A percentile compares a stretch with the other conserved stretches of the same genome.
Evolutionary conservation across 2,113 vertebrate genomes (phyloP).

Genomic region (Hystrix cristata): DNA sequence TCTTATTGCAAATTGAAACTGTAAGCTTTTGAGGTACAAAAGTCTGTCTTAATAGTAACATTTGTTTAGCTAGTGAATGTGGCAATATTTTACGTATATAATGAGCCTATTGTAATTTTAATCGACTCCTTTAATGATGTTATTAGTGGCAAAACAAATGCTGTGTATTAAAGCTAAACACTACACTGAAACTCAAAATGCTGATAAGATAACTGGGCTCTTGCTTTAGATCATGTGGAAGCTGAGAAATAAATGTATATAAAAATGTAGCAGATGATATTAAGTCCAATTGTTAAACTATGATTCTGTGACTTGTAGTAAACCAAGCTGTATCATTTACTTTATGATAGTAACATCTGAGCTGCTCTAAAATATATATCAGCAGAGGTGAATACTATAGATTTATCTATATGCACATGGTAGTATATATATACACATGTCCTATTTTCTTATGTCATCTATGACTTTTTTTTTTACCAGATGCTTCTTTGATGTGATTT

Average conservation of each 20-base stretch:
- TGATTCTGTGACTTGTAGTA: constrained; percentile 88
- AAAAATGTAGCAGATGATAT: constrained; percentile 85
- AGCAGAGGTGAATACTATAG: constrained; percentile 91
- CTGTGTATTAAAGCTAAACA: constrained; percentile 84
- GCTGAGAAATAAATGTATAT: constrained; percentile 87
- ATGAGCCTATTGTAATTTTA: constrained; percentile 88
- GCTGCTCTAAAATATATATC: constrained; percentile 86
- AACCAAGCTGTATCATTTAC: constrained; percentile 89
- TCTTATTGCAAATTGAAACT: constrained; percentile 83
- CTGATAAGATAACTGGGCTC: constrained; percentile 79
- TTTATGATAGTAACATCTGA: constrained; percentile 84
- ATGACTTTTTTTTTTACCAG: constrained; percentile 90
- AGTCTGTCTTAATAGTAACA: constrained; percentile 83
- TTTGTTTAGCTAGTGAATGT: constrained; percentile 84
- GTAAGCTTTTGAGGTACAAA: constrained; percentile 88
- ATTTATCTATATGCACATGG: constrained; percentile 87
- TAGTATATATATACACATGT: constrained; percentile 84
- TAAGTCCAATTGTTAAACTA: constrained; percentile 85
- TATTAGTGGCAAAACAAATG: constrained; percentile 78
- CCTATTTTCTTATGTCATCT: constrained; percentile 93
- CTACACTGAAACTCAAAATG: constrained; percentile 84
- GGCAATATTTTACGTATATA: constrained; percentile 86
- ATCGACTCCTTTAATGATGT: constrained; percentile 82
- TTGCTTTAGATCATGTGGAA: constrained; percentile 83
- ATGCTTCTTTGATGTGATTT: constrained; percentile 91